These are phyloP conservation scores for Sebastolobus altivelis DNA, from an alignment of 2,797 vertebrate species.

Conservation along the genomic window DNA sequence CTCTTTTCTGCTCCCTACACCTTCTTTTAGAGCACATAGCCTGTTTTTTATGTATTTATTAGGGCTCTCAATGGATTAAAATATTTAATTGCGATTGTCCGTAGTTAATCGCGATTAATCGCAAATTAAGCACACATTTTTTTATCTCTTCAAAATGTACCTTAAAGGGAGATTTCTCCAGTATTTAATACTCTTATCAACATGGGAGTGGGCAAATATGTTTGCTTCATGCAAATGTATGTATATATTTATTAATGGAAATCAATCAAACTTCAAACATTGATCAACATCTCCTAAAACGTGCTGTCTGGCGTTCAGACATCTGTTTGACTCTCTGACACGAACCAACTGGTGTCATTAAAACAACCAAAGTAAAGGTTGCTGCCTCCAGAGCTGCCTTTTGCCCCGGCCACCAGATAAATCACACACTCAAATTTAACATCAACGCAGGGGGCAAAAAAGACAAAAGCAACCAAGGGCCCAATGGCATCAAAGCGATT, in stretches of 20 bases:
- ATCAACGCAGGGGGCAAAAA: slow-evolving; percentile 85
- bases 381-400: slow-evolving; percentile 52
- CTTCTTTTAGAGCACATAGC: neutral
- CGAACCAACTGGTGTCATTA: slow-evolving; percentile 42
- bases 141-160: too few relatives aligned
- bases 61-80: too few relatives aligned
- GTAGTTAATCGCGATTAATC: too few relatives aligned
- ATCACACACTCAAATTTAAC: slow-evolving; percentile 90
- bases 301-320: neutral
- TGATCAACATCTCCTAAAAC: neutral
- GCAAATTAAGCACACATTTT: too few relatives aligned
- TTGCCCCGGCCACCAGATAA: slow-evolving; percentile 85
- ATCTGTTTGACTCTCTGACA: slow-evolving; percentile 13
- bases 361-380: slow-evolving; percentile 56
- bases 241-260: too few relatives aligned
- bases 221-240: too few relatives aligned
- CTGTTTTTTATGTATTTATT: neutral
- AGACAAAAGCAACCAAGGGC: slow-evolving; percentile 83
- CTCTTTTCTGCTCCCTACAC: neutral
- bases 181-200: too few relatives aligned
- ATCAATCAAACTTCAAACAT: neutral
- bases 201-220: too few relatives aligned
- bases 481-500: slow-evolving; percentile 89
- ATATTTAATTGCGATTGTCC: too few relatives aligned
- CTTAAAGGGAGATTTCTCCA: too few relatives aligned